phyloP scores from a whole-genome alignment of 2,797 vertebrate genomes.

The Spinibarbus caldwelli region DNA sequence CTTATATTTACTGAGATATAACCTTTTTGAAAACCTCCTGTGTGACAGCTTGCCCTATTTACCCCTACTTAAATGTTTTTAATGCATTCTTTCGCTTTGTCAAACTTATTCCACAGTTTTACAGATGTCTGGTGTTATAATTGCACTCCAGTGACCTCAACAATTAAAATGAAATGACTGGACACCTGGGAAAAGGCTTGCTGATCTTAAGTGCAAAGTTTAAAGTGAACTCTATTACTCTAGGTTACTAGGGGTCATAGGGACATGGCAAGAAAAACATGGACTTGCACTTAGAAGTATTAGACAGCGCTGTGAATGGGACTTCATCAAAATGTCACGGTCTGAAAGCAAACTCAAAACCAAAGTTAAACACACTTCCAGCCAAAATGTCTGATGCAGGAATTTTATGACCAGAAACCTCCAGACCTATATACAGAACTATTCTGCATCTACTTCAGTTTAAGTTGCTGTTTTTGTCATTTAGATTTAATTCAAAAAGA shows the following conservation, averaged over 20 bases:
- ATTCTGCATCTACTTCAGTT: not conserved
- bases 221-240: slow-evolving; percentile 12
- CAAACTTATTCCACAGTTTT: not conserved
- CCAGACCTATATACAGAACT: not conserved
- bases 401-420: not conserved
- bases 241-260: not conserved
- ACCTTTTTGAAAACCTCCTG: not conserved
- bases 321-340: slow-evolving; percentile 27
- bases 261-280: not conserved
- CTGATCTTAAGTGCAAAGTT: slow-evolving; percentile 7
- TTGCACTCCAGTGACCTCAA: not conserved
- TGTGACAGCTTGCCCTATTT: not conserved
- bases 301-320: not conserved
- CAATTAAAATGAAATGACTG: slow-evolving; percentile 25
- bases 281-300: not conserved
- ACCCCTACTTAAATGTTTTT: not conserved
- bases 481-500: slow-evolving; percentile 7
- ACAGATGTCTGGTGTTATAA: not conserved
- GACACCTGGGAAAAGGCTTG: not conserved
- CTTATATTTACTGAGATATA: not conserved
- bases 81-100: not conserved
- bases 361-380: slow-evolving; percentile 38
- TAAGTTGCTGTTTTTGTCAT: not conserved
- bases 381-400: not conserved
- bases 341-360: slow-evolving; percentile 25